phyloP scores from a whole-genome alignment of 2,888 invertebrate genomes.

The Parascotia fuliginaria region DNA sequence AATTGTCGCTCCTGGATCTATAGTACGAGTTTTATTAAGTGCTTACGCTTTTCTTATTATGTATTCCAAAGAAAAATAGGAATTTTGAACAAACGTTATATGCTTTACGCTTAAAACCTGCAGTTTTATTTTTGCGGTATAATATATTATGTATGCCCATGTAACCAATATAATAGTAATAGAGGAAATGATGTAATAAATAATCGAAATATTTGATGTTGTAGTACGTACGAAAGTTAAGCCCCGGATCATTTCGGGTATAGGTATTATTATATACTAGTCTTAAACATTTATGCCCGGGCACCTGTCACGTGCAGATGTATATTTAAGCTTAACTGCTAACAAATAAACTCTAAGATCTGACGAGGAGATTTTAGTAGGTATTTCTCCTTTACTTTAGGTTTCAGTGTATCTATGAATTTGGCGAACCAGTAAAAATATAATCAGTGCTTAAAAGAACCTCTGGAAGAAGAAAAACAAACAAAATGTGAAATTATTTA shows the following conservation, averaged over 20 bases:
- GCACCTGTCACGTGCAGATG: conserved; percentile 46
- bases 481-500: conserved; percentile 63
- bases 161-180: conserved; percentile 66
- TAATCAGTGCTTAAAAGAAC: conserved; percentile 79
- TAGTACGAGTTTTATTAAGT: conserved; percentile 26
- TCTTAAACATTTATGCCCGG: conserved; percentile 60
- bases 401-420: conserved; percentile 51
- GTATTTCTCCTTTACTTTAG: conserved; percentile 28
- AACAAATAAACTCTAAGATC: conserved; percentile 45
- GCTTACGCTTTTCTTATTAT: conserved; percentile 34
- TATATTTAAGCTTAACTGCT: conserved; percentile 47
- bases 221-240: conserved; percentile 63
- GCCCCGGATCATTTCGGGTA: conserved; percentile 63
- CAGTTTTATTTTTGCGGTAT: conserved; percentile 53
- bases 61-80: conserved; percentile 68
- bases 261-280: conserved; percentile 72
- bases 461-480: conserved; percentile 64
- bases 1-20: conserved; percentile 34
- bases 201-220: conserved; percentile 69
- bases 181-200: conserved; percentile 53
- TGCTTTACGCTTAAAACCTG: conserved; percentile 56
- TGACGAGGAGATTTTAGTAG: conserved; percentile 40
- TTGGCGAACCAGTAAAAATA: conserved; percentile 57
- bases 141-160: conserved; percentile 58
- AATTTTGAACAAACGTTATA: conserved; percentile 79